Evolutionary conservation across 2,113 vertebrate genomes (phyloP).

Genomic region (Thalassoma bifasciatum): DNA sequence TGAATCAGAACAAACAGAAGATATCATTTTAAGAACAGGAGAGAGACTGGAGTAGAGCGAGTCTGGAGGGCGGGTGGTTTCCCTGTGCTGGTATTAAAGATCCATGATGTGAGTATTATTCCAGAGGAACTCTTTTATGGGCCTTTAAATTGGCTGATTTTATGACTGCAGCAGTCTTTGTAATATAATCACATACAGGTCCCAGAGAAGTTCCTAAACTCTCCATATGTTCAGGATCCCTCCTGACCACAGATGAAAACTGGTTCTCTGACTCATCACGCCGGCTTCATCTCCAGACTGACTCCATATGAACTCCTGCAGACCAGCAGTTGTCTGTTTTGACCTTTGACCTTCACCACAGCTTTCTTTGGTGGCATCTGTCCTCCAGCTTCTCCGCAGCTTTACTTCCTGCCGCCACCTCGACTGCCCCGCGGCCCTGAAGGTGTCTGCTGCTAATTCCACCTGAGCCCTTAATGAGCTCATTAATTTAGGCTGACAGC

Average conservation of each 20-base stretch:
- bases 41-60: background rate
- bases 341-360: slow-evolving; percentile 43
- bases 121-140: slow-evolving; percentile 63
- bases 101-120: slow-evolving; percentile 64
- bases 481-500: slow-evolving; percentile 84
- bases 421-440: slow-evolving; percentile 68
- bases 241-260: slow-evolving; percentile 38
- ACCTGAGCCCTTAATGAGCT: slow-evolving; percentile 83
- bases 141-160: slow-evolving; percentile 69
- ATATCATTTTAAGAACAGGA: background rate
- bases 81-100: slow-evolving; percentile 37
- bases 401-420: slow-evolving; percentile 53
- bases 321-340: slow-evolving; percentile 19
- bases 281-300: background rate
- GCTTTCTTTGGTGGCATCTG: slow-evolving; percentile 33
- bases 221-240: slow-evolving; percentile 56
- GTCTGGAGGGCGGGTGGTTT: background rate
- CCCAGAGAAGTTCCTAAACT: slow-evolving; percentile 56
- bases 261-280: slow-evolving; percentile 9
- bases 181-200: slow-evolving; percentile 69
- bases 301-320: slow-evolving; percentile 1
- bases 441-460: slow-evolving; percentile 80
- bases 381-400: slow-evolving; percentile 47
- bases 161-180: slow-evolving; percentile 59
- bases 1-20: background rate